phyloP scores from a whole-genome alignment of 1,140 invertebrate genomes.

The Linepithema humile region DNA sequence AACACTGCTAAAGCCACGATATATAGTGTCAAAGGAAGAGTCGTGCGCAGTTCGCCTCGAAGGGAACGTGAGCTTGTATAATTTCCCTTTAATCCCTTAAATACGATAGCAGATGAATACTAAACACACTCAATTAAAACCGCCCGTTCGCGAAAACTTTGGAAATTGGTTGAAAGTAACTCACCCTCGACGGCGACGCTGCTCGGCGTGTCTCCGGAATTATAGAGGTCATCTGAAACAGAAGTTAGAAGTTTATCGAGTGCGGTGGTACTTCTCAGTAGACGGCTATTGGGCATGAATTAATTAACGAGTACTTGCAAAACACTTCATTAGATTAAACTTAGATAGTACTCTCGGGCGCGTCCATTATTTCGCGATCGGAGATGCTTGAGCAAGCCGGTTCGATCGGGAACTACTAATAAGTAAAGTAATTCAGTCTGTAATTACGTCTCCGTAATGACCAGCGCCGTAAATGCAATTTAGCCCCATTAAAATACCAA shows the following conservation, averaged over 20 bases:
- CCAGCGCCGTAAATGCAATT: conserved; percentile 39
- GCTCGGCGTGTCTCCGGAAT: conserved; percentile 66
- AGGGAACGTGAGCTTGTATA: conserved; percentile 47
- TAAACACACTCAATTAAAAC: conserved; percentile 76
- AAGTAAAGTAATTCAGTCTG: conserved; percentile 47
- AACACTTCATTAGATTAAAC: conserved; percentile 54
- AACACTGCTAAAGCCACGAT: conserved; percentile 26
- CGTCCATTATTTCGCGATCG: conserved; percentile 51
- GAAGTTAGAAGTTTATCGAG: conserved; percentile 59
- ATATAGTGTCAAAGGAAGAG: conserved; percentile 44
- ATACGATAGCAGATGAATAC: conserved; percentile 74
- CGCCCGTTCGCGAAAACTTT: conserved; percentile 46
- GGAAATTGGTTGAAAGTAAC: conserved; percentile 71
- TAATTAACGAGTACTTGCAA: conserved; percentile 61
- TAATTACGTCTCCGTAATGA: conserved; percentile 41
- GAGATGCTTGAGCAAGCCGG: neutral
- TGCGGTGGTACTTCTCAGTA: neutral
- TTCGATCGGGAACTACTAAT: conserved; percentile 46
- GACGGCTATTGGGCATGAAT: conserved; percentile 35
- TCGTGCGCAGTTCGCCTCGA: conserved; percentile 36
- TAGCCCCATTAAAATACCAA: conserved; percentile 39
- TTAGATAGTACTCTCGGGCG: conserved; percentile 37
- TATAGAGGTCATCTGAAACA: conserved; percentile 78
- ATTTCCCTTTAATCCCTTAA: conserved; percentile 74
- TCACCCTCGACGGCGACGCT: conserved; percentile 72